Conservation (phyloP, 2,797 vertebrate genomes). For the Smutsia gigantea region DNA sequence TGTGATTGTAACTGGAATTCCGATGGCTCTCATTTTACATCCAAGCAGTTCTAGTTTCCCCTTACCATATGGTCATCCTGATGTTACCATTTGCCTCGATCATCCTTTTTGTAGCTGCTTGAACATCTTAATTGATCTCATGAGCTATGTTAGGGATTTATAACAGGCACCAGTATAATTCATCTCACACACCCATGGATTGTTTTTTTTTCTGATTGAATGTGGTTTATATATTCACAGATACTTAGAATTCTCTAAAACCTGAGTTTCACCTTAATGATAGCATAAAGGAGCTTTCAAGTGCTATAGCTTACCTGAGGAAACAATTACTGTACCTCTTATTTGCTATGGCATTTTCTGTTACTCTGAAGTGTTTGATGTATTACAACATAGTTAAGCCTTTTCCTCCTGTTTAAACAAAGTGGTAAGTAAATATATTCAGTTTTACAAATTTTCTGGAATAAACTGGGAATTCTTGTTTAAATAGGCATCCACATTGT, state of each 20-base stretch:
- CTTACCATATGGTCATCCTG: slow-evolving; percentile 90
- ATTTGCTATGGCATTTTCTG: neutral
- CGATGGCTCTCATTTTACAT: slow-evolving; percentile 83
- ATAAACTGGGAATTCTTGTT: neutral
- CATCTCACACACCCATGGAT: slow-evolving; percentile 73
- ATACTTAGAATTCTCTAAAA: slow-evolving; percentile 60
- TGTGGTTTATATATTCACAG: neutral
- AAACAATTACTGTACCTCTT: neutral
- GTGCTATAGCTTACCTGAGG: slow-evolving; percentile 11
- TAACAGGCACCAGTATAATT: slow-evolving; percentile 82
- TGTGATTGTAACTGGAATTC: slow-evolving; percentile 71
- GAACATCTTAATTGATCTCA: slow-evolving; percentile 91
- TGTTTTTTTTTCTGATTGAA: slow-evolving; percentile 73
- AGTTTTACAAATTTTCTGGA: slow-evolving; percentile 13
- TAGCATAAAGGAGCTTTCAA: slow-evolving; percentile 55
- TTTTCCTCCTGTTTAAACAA: neutral
- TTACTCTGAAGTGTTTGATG: neutral
- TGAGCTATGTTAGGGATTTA: slow-evolving; percentile 89
- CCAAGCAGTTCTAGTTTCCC: slow-evolving; percentile 84
- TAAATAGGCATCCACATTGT: neutral
- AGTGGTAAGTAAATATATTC: neutral
- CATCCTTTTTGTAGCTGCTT: slow-evolving; percentile 89
- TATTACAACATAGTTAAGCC: neutral
- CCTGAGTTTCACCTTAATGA: slow-evolving; percentile 61
- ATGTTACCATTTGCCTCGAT: slow-evolving; percentile 90